Conservation (phyloP, 2,113 vertebrate genomes). For the Muscicapa adusta region DNA sequence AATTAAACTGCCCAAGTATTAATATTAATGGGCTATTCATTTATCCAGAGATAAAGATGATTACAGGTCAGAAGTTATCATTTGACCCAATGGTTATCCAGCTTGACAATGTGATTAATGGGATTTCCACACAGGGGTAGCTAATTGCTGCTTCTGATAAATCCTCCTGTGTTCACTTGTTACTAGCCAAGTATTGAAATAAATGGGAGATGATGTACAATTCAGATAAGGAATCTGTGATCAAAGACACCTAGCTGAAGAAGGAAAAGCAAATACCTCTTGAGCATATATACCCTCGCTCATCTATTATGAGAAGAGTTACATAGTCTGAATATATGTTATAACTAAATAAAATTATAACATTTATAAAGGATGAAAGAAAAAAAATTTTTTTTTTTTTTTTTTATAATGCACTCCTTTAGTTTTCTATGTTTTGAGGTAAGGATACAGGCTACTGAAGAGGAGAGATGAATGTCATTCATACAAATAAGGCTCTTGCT, state of each 20-base stretch:
- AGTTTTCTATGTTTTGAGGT: neutral
- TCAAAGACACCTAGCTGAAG: neutral
- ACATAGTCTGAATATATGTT: neutral
- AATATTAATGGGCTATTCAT: neutral
- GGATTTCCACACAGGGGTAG: neutral
- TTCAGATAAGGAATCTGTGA: neutral
- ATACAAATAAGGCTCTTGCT: neutral
- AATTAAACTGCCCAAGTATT: neutral
- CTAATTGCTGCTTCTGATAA: slow-evolving; percentile 13
- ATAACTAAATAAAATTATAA: neutral
- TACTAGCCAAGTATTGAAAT: slow-evolving; percentile 26
- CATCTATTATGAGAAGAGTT: neutral
- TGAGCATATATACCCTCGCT: neutral
- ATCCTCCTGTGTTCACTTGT: slow-evolving; percentile 10
- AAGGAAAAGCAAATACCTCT: neutral
- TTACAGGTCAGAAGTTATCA: slow-evolving; percentile 8
- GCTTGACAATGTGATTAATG: slow-evolving; percentile 41
- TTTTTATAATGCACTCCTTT: neutral
- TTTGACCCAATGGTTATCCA: slow-evolving; percentile 13
- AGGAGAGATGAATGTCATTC: neutral
- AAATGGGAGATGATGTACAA: slow-evolving; percentile 24
- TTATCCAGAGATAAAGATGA: neutral
- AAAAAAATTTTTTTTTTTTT: neutral
- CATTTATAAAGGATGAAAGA: neutral
- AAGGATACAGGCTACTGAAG: neutral